phyloP scores from a whole-genome alignment of 2,888 invertebrate species.

The Drosophila formosana region DNA sequence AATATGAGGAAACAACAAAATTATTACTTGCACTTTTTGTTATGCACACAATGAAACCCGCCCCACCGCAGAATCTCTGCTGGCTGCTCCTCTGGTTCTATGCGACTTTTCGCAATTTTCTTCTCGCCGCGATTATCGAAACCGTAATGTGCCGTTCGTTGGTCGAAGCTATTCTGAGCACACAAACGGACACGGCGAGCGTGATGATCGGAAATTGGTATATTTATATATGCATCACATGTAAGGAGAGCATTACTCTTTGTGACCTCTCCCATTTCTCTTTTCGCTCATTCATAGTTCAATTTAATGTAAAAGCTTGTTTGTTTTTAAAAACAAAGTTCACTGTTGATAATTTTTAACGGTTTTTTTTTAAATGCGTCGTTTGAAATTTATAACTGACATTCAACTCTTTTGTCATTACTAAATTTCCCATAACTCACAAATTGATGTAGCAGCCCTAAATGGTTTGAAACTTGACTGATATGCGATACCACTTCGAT shows the following conservation, averaged over 20 bases:
- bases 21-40: slow-evolving; percentile 77
- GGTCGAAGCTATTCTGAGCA: slow-evolving; percentile 74
- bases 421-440: slow-evolving; percentile 34
- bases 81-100: slow-evolving; percentile 28
- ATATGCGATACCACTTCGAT: not conserved
- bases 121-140: slow-evolving; percentile 49
- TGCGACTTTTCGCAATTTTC: slow-evolving; percentile 60
- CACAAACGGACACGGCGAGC: slow-evolving; percentile 52
- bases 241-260: slow-evolving; percentile 43
- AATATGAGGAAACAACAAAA: slow-evolving; percentile 42
- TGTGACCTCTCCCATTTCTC: slow-evolving; percentile 12
- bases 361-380: slow-evolving; percentile 6
- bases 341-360: not conserved
- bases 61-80: slow-evolving; percentile 38
- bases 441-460: not conserved
- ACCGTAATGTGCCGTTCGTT: slow-evolving; percentile 68
- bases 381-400: slow-evolving; percentile 34
- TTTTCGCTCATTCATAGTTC: slow-evolving; percentile 3
- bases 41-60: slow-evolving; percentile 49
- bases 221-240: slow-evolving; percentile 36
- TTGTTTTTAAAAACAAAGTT: not conserved
- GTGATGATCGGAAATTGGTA: slow-evolving; percentile 53
- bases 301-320: not conserved
- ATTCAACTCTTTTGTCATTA: slow-evolving; percentile 22
- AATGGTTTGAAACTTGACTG: slow-evolving; percentile 35